phyloP scores from a whole-genome alignment of 2,888 invertebrate genomes.

The Pegoplata infirma region DNA sequence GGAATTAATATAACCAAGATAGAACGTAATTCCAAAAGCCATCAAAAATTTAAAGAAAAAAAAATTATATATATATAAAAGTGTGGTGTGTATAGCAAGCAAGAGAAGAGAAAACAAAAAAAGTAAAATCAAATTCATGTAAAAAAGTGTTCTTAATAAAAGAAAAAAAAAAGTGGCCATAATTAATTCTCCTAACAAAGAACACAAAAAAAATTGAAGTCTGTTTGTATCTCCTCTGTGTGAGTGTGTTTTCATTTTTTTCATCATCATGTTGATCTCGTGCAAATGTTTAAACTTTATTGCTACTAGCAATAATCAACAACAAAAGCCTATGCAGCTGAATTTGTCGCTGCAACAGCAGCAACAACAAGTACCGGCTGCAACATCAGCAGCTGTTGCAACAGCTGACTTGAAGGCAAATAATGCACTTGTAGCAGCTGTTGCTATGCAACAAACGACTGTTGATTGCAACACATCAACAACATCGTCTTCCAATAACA shows the following conservation, averaged over 20 bases:
- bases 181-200: constrained; percentile 51
- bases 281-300: constrained; percentile 87
- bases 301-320: constrained; percentile 67
- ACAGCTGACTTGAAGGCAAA: constrained; percentile 53
- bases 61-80: constrained; percentile 38
- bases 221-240: background rate
- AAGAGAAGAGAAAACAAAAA: constrained; percentile 24
- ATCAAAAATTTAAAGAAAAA: constrained; percentile 39
- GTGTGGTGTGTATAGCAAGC: constrained; percentile 25
- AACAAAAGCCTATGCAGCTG: constrained; percentile 44
- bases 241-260: constrained; percentile 29
- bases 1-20: constrained; percentile 41
- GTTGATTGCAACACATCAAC: constrained; percentile 52
- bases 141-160: constrained; percentile 33
- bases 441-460: constrained; percentile 44
- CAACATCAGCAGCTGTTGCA: constrained; percentile 52
- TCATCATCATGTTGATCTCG: constrained; percentile 77
- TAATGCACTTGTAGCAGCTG: constrained; percentile 36
- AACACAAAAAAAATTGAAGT: constrained; percentile 26
- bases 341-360: constrained; percentile 34
- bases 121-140: constrained; percentile 34
- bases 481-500: constrained; percentile 49
- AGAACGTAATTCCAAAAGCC: constrained; percentile 56
- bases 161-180: constrained; percentile 50
- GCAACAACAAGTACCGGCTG: constrained; percentile 40